Base-by-base conservation (phyloP, 2,797 vertebrate species). In the Phylloscopus collybita region DNA sequence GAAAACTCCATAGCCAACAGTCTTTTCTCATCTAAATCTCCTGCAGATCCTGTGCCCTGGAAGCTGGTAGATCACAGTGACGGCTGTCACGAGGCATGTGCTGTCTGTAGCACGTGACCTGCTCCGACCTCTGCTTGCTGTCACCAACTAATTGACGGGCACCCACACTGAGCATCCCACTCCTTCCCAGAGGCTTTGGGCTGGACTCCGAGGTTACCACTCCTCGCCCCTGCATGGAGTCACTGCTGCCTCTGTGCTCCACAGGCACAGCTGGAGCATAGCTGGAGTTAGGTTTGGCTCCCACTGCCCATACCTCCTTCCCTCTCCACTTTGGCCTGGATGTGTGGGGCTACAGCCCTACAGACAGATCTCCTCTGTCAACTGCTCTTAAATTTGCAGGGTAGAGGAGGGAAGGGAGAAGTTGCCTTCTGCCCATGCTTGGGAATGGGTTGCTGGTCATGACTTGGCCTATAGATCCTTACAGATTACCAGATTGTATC, bases 371-470 rank as follows among this genome's bases (percentile, higher is more conserved):
- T 53, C 16, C 15, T 23, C 36, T 16, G 57, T 3, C 27, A 61
- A 13, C 11, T 19, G n/a, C 60, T 38, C 49, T 15, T 53, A 38
- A 54, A n/a, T 34, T 32, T 4, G 1, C 0, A 0, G 29, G 6
- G 5, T 5, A 26, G 20, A 34, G 69, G 45, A 64, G 45, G 23
- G 42, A 80, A 83, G 20, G 40, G 81, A 87, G 36, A 72, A 26
- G 60, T 2, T 44, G 54, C 70, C 45, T 45, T 49, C 26, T 4
- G 16, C 61, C 64, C 49, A 15, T 0, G 1, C 57, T 12, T 32
- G 34, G n/a, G 45, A 92, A 83, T 0, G 4, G 30, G 32, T 10
- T 25, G 42, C 86, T 50, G 70, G 57, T 38, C 49, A 6, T 5
- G 15, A 64, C 66, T 69, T 32, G 74, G 60, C 84, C 65, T 82